Percentiles rank a stretch among this genome's conserved stretches.
Evolutionary conservation across 2,888 invertebrate genomes (phyloP).

Genomic region (Spisula solida): DNA sequence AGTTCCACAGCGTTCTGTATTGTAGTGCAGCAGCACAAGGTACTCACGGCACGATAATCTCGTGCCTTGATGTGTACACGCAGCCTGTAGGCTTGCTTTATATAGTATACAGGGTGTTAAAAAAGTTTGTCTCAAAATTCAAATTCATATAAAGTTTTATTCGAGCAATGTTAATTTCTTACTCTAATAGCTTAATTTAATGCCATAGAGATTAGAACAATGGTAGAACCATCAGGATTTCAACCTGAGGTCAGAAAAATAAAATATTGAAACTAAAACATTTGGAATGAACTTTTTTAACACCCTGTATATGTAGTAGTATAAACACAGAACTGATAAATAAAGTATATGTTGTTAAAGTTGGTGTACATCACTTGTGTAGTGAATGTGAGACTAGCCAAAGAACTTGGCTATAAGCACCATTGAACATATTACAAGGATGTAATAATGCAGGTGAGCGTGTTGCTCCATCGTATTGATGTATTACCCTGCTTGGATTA

Average conservation of each 20-base stretch:
- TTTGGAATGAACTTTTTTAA: too few species aligned
- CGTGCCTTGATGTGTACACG: neutral
- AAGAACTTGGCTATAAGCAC: neutral
- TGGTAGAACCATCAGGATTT: too few species aligned
- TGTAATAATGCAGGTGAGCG: neutral
- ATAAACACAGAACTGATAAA: neutral
- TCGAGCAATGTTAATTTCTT: too few species aligned
- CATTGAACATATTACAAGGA: neutral
- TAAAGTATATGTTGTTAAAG: neutral
- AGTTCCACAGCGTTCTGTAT: slow-evolving; percentile 30
- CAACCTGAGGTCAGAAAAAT: too few species aligned
- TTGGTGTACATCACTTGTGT: neutral
- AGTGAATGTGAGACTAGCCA: neutral
- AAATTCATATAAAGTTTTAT: too few species aligned
- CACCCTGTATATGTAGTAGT: neutral
- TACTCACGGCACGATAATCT: neutral
- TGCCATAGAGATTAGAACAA: too few species aligned
- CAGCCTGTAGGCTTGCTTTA: neutral
- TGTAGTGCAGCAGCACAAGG: slow-evolving; percentile 34
- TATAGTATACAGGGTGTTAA: too few species aligned
- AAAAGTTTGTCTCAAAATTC: too few species aligned
- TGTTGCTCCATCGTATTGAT: neutral
- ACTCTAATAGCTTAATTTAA: too few species aligned
- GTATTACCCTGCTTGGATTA: neutral
- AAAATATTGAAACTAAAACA: too few species aligned